Evolutionary conservation across 2,888 invertebrate genomes (phyloP), one percentile per base, ranked within the genome.

Genomic region (Lucinisca nassula): DNA sequence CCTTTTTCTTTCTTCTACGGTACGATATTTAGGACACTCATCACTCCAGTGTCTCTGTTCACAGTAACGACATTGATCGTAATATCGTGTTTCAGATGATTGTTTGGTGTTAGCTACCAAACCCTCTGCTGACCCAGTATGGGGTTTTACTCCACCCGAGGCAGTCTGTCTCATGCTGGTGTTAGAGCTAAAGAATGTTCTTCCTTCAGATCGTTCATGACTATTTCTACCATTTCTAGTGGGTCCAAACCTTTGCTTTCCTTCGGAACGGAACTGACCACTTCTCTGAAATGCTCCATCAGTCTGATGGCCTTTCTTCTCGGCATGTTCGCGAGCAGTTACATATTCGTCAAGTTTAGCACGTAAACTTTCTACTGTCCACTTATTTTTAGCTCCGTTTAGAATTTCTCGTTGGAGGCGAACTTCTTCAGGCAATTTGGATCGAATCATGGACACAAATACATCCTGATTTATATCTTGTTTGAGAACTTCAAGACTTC

Each of bases 401-500:
- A 61, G 79, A 27, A 67, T 79, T 70, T 79, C 79, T 10, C 61
- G 67, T 61, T 79, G 79, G 3, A 17, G 3, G 10, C 35, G 32
- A n/a, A 79, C 79, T 27, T 79, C 37, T 30, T 38, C 30, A 35
- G 79, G 79, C 10, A 79, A 67, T 67, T 79, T 79, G 2, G 79
- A 79, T 40, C 37, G 35, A 6, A 79, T 40, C 4, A 79, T 38
- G 21, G 79, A 61, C 24, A 79, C 79, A 67, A 79, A 79, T 30
- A 79, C 38, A 61, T 61, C 79, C 27, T 79, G 79, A 38, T 79
- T 45, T 30, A 38, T 67, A 67, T 79, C 30, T 67, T 79, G 79
- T 37, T 37, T 37, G 17, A 79, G 45, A 27, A 79, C 79, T 40
- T 79, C 82, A n/a, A 78, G 38, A 37, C 82, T 82, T 30, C 83